Conservation (phyloP, 35 echinoderm and acorn worm species). For the Lytechinus pictus region DNA sequence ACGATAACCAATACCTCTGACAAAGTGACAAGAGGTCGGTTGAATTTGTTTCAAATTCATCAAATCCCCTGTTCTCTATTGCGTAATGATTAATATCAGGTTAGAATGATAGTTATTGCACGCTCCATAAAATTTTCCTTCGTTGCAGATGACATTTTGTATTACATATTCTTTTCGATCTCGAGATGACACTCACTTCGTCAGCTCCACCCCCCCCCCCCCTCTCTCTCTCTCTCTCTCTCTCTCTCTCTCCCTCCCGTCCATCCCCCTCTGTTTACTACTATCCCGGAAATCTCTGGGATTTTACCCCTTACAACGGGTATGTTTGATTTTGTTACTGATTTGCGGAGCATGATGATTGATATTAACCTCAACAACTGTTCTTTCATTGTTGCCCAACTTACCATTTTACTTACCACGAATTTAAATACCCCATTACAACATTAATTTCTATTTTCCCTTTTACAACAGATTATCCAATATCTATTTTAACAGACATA, state of each 20-base stretch:
- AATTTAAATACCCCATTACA: not conserved
- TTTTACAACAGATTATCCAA: no score
- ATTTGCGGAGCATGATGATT: not conserved
- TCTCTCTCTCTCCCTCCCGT: not conserved
- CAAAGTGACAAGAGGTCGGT: no score
- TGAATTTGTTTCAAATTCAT: no score
- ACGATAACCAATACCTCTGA: no score
- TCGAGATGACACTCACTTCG: not conserved
- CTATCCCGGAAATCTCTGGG: not conserved
- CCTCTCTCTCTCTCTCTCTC: conserved; percentile 12
- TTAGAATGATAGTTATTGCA: not conserved
- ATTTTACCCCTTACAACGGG: not conserved
- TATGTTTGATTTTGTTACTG: not conserved
- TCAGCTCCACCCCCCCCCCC: not conserved
- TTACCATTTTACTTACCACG: not conserved
- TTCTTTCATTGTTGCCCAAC: not conserved
- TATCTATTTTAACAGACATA: no score
- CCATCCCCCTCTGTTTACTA: not conserved
- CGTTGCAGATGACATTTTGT: not conserved
- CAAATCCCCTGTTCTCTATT: not conserved
- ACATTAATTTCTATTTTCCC: no score
- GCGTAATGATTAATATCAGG: not conserved
- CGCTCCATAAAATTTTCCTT: not conserved
- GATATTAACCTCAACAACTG: not conserved
- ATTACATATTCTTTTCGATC: not conserved